Base-by-base conservation (phyloP, 2,113 vertebrate genomes). In the Chaetura pelagica region DNA sequence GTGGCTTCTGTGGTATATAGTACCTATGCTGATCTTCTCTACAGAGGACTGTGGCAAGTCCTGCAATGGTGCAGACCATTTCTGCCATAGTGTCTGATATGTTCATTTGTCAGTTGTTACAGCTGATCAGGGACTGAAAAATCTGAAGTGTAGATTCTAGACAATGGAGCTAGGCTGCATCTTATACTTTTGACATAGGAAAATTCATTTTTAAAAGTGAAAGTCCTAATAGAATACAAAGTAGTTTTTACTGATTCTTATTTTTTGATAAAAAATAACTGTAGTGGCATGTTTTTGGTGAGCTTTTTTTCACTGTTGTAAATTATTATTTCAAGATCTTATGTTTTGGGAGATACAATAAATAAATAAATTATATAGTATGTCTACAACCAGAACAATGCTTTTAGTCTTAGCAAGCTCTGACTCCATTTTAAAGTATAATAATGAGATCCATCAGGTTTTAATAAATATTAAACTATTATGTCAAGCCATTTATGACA, bases 1-100 rank as follows among this genome's bases (percentile, higher is more conserved):
- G 46, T 32, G 30, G 4, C 2, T 78, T 82, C 24, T 81, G 0
- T 34, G 30, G 3, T n/a, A 6, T 5, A 2, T 6, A 34, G 26
- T 55, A 24, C 52, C 12, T 75, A 20, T 21, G 30, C 27, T 92
- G 17, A n/a, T 54, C 17, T 32, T 24, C 23, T 44, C 16, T 48
- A 40, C 27, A 44, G 59, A 58, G 15, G 40, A 30, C 14, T 20
- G 26, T 67, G 73, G 27, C n/a, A 46, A 16, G 54, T 40, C 20
- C 9, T 44, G 12, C 23, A 38, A 38, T 38, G 59, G 20, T 35
- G 38, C 44, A 69, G 59, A 12, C 23, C 5, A 7, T 69, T 89
- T 89, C 59, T 92, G 42, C 29, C 17, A 6, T 8, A 11, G 10
- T 3, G 4, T 62, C 63, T 13, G 15, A 9, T 27, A 3, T n/a